Conservation (phyloP, 2,113 vertebrate genomes). For the Camelus bactrianus region DNA sequence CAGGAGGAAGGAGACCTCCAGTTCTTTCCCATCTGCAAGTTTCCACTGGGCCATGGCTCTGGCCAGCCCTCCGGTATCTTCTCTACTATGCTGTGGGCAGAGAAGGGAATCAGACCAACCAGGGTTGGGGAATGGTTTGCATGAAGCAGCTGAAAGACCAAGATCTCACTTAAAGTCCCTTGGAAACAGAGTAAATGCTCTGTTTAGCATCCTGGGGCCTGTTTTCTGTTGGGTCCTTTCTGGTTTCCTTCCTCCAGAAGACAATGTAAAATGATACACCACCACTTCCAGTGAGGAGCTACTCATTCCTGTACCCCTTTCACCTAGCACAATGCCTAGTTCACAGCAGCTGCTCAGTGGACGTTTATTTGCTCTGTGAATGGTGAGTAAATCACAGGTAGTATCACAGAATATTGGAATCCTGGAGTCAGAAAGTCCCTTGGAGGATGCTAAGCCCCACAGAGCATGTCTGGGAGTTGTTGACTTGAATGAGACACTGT, state of each 20-base stretch:
- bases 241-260: constrained; percentile 6
- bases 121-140: neutral
- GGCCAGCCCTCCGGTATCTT: neutral
- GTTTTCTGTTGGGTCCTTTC: neutral
- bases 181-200: neutral
- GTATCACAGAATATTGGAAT: constrained; percentile 8
- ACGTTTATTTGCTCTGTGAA: constrained; percentile 39
- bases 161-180: neutral
- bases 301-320: neutral
- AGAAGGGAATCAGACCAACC: neutral
- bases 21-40: neutral
- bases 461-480: neutral
- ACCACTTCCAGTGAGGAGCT: neutral
- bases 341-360: neutral
- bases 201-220: neutral
- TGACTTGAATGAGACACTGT: neutral
- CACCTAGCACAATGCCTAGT: neutral
- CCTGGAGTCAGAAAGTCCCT: neutral
- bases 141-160: neutral
- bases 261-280: neutral
- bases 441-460: neutral
- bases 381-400: constrained; percentile 37
- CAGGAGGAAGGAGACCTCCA: neutral
- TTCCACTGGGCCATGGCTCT: neutral
- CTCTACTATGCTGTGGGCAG: neutral